Evolutionary conservation across 2,113 vertebrate species (phyloP).

Genomic region (Prolemur simus): DNA sequence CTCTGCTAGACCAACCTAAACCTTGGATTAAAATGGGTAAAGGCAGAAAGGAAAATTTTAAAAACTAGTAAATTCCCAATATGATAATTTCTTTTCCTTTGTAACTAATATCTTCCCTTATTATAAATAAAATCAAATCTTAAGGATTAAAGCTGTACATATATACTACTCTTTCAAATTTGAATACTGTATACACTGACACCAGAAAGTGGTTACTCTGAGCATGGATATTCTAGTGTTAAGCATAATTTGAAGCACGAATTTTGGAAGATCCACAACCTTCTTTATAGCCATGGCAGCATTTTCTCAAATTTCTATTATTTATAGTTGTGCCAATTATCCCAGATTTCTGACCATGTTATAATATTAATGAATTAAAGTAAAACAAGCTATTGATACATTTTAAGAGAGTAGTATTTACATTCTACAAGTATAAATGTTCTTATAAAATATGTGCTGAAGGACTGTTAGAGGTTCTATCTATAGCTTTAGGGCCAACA

Average conservation of each 20-base stretch:
- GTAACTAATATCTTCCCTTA: neutral
- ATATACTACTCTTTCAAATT: neutral
- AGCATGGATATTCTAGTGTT: neutral
- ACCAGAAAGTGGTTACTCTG: neutral
- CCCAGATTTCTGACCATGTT: neutral
- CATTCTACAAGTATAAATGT: neutral
- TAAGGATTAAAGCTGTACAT: neutral
- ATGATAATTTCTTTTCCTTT: neutral
- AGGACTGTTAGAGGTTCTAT: neutral
- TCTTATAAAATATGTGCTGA: neutral
- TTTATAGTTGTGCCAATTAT: neutral
- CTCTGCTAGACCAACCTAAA: neutral
- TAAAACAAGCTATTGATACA: constrained; percentile 7
- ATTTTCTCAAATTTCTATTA: constrained; percentile 6
- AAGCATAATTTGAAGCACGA: neutral
- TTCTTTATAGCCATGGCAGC: neutral
- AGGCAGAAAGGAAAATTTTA: neutral
- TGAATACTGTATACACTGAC: neutral
- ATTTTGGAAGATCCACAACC: neutral
- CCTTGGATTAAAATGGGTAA: neutral
- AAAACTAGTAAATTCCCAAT: neutral
- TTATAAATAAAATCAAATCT: neutral
- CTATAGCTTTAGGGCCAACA: neutral
- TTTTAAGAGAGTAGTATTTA: constrained; percentile 30
- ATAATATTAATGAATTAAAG: neutral